Conservation (phyloP, 2,888 invertebrate species). For the Drosophila mimica region DNA sequence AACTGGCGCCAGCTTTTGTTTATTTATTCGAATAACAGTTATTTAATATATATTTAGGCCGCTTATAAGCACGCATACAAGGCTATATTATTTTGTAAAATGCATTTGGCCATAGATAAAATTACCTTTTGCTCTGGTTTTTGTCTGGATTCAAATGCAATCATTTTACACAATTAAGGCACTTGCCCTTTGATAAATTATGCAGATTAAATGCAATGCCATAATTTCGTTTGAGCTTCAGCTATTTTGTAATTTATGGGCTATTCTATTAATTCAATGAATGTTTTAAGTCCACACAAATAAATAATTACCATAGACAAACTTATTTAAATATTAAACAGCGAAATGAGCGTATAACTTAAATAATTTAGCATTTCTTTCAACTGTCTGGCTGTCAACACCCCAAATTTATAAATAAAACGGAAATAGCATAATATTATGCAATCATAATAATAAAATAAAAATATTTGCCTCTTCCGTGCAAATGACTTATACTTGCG, state of each 20-base stretch:
- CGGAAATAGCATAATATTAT: background rate
- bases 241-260: constrained; percentile 36
- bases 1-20: constrained; percentile 44
- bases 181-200: constrained; percentile 67
- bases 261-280: constrained; percentile 40
- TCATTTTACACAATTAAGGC: constrained; percentile 58
- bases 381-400: constrained; percentile 5
- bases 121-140: constrained; percentile 39
- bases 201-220: constrained; percentile 59
- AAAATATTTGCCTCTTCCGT: background rate
- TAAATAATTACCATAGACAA: constrained; percentile 10
- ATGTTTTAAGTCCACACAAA: constrained; percentile 5
- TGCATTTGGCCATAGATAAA: constrained; percentile 32
- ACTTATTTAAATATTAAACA: constrained; percentile 4
- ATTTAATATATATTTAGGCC: constrained; percentile 48
- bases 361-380: background rate
- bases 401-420: background rate
- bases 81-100: constrained; percentile 28
- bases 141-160: constrained; percentile 21
- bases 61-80: constrained; percentile 14
- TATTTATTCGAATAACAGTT: constrained; percentile 46
- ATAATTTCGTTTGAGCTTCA: constrained; percentile 46
- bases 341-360: background rate
- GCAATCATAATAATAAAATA: constrained; percentile 3
- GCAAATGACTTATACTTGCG: background rate